These are phyloP conservation scores for Drosophila kambysellisi DNA, from an alignment of 2,888 invertebrate species.

Conservation along the genomic window DNA sequence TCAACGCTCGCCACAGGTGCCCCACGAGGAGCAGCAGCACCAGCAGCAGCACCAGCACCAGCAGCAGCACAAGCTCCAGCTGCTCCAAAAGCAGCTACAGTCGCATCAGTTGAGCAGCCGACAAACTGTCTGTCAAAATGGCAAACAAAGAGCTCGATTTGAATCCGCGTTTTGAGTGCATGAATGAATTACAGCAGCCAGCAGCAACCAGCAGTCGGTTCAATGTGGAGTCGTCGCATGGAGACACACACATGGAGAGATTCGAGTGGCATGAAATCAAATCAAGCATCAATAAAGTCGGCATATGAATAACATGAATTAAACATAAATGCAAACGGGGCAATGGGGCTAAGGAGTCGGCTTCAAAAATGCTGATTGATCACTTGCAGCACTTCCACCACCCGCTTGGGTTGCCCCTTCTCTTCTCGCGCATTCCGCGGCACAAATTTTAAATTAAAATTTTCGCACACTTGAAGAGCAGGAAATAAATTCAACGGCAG, in stretches of 20 bases:
- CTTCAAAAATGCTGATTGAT: slow-evolving; percentile 54
- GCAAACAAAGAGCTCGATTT: slow-evolving; percentile 63
- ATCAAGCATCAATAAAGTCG: slow-evolving; percentile 79
- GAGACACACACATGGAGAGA: slow-evolving; percentile 12
- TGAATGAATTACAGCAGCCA: slow-evolving; percentile 76
- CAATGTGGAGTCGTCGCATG: neutral
- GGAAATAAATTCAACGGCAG: slow-evolving; percentile 78
- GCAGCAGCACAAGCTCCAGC: neutral
- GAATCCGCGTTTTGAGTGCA: slow-evolving; percentile 78
- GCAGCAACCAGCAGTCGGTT: slow-evolving; percentile 6
- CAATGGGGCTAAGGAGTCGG: slow-evolving; percentile 16
- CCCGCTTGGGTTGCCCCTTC: slow-evolving; percentile 31
- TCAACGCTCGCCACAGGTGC: slow-evolving; percentile 81
- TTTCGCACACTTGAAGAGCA: slow-evolving; percentile 74
- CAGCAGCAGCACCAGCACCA: neutral
- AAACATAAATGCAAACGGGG: slow-evolving; percentile 81
- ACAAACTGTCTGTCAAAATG: slow-evolving; percentile 78
- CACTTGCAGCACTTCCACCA: slow-evolving; percentile 50
- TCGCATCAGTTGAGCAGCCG: slow-evolving; percentile 46
- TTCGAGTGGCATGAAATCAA: slow-evolving; percentile 58
- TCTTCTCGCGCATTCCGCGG: slow-evolving; percentile 37
- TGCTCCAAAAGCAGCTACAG: neutral
- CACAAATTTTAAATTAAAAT: slow-evolving; percentile 79
- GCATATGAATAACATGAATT: slow-evolving; percentile 82
- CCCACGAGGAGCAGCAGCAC: slow-evolving; percentile 12